Base-by-base conservation (phyloP, 2,113 vertebrate species). In the Rostratula benghalensis region DNA sequence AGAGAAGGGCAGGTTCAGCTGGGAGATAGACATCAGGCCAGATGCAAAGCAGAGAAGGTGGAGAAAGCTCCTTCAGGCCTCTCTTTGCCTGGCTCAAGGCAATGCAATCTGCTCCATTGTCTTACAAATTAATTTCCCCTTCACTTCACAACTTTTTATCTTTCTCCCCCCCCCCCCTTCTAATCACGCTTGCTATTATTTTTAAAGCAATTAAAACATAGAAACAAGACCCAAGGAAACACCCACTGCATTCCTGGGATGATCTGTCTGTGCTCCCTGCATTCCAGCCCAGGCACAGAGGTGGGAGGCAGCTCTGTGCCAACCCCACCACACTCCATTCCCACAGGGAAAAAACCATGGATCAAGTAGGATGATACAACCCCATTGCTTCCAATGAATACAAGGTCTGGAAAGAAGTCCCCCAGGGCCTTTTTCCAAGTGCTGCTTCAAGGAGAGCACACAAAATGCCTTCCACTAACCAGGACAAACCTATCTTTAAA, bases 251-350 rank as follows among this genome's bases (percentile, higher is more conserved):
- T 96, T 95, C 94, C 92, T 95, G 89, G 91, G 92, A 91, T 95
- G 94, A 92, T 97, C 89, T n/a, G 90, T 75, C 94, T 92, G 78
- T 96, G 96, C 93, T 97, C 94, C 90, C 87, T 93, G 78, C 94
- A 83, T 91, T 95, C 94, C 95, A 64, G 57, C 91, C 95, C 90
- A 61, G 89, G 95, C 82, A 27, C 78, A 84, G 89, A 81, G 95
- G 93, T 93, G 89, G 95, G 87, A 95, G 90, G 94, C 90, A 96
- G 94, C 85, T 18, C 5, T 30, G 83, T 95, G 94, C 92, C 95
- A 95, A 46, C 69, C 59, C 63, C 90, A 59, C 93, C 84, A 3
- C 70, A 9, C 87, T 70, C 83, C 60, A 20, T 86, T 94, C 91
- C 95, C 87, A 91, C 75, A 67, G 90, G 95, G 46, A 87, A 73